Conservation (phyloP, 2,113 vertebrate species). For the Pelvicachromis taeniatus region DNA sequence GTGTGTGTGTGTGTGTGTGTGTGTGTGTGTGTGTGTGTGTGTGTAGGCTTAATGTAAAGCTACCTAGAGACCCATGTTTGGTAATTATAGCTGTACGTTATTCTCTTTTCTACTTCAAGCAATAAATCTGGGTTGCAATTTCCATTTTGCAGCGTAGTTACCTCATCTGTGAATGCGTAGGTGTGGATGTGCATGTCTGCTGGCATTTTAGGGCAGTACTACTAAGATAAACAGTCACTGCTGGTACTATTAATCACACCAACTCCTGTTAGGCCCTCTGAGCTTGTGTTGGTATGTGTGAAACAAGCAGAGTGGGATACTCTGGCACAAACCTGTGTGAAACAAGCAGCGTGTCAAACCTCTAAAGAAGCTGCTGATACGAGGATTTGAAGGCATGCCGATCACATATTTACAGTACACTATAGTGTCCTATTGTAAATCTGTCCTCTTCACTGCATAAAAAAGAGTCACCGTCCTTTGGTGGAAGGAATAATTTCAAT, state of each 20-base stretch:
- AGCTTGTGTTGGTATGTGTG: neutral
- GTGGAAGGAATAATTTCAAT: neutral
- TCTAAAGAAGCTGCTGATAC: neutral
- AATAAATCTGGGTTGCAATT: slow-evolving; percentile 7
- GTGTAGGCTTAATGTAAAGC: neutral
- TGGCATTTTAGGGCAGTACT: neutral
- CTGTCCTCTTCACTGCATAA: neutral
- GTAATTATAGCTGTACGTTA: slow-evolving; percentile 3
- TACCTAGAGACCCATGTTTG: neutral
- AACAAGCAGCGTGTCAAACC: neutral
- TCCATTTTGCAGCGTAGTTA: neutral
- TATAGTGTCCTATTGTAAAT: neutral
- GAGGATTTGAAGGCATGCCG: neutral
- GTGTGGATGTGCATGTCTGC: neutral
- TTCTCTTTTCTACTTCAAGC: neutral
- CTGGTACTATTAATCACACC: slow-evolving; percentile 37
- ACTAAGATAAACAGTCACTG: slow-evolving; percentile 19
- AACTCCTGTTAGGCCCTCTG: neutral
- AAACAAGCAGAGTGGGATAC: neutral
- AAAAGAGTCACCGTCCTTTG: neutral
- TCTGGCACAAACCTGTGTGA: neutral
- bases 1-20: neutral
- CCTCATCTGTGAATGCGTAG: neutral
- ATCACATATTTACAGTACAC: neutral
- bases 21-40: neutral